phyloP scores from a whole-genome alignment of 2,888 invertebrate species.

The Netelia inedita region DNA sequence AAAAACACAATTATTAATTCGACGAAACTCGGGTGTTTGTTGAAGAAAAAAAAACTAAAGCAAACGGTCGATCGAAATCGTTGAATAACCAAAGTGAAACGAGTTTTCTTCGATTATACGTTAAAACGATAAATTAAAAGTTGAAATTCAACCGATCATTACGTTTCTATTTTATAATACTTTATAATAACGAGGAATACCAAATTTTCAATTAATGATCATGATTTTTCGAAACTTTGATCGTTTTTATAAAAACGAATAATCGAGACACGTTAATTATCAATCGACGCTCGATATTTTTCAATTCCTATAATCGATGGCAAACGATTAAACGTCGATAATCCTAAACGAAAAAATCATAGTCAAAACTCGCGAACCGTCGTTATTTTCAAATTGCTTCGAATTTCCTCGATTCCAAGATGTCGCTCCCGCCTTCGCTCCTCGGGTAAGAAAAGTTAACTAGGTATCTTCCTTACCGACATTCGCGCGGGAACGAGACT shows the following conservation, averaged over 20 bases:
- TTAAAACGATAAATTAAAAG: background rate
- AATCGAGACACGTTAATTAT: background rate
- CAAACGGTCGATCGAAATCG: too few species aligned
- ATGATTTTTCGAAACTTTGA: too few species aligned
- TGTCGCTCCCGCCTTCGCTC: background rate
- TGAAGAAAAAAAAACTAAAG: too few species aligned
- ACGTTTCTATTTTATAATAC: too few species aligned
- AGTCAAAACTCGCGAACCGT: background rate
- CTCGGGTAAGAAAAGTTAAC: constrained; percentile 1
- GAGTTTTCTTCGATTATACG: background rate
- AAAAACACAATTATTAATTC: background rate
- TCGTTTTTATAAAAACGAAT: background rate
- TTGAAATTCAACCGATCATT: too few species aligned
- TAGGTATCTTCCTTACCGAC: constrained; percentile 32
- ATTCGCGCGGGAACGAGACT: background rate
- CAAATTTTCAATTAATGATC: background rate
- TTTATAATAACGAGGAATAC: too few species aligned
- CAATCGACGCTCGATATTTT: too few species aligned
- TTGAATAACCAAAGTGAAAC: background rate
- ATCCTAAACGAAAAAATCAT: too few species aligned
- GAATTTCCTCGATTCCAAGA: background rate
- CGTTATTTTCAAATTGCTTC: background rate
- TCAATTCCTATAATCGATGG: too few species aligned
- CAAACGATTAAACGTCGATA: too few species aligned
- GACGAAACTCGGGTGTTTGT: background rate